Base-by-base conservation (phyloP, 1,140 invertebrate genomes). In the Pogonomyrmex barbatus region DNA sequence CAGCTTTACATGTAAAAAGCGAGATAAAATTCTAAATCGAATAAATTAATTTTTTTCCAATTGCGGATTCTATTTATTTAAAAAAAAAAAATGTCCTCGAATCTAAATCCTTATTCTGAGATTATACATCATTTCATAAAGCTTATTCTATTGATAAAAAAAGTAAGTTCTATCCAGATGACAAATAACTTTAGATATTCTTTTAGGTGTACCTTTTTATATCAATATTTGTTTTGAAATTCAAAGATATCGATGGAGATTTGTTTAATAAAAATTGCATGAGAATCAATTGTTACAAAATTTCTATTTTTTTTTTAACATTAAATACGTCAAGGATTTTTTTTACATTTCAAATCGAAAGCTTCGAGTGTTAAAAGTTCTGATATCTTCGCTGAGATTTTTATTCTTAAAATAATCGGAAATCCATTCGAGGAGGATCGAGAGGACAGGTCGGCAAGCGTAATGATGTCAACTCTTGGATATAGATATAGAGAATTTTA, bases 401-500 rank as follows among this genome's bases (percentile, higher is more conserved):
- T 6, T n/a, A 67, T 56, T 54, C 30, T 0, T 8, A n/a, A 5
- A 33, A 50, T 68, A 62, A 30, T 33, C 24, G 30, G 68, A 79
- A 36, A 42, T 70, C 33, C 12, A 12, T 50, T 14, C 30, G 24
- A 42, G 12, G 4, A 10, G 54, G 58, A 73, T 67, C 14, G 14
- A 36, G 24, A 73, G 65, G 47, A 36, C 5, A n/a, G 56, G 17
- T 60, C 10, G 50, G n/a, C 14, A 12, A 77, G 36, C 30, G 75
- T 39, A 30, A 52, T 75, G 36, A 82, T 67, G 60, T 63, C 54
- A 87, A 90, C 52, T 12, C 60, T 63, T 86, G 70, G 83, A 85
- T 92, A 91, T 93, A 93, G 90, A 91, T 93, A 93, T 93, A 93
- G 86, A 93, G 89, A 90, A 92, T 93, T 78, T 92, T 91, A 93